These are phyloP conservation scores for Agrilus biguttatus DNA, from an alignment of 2,888 invertebrate species.

Conservation along the genomic window DNA sequence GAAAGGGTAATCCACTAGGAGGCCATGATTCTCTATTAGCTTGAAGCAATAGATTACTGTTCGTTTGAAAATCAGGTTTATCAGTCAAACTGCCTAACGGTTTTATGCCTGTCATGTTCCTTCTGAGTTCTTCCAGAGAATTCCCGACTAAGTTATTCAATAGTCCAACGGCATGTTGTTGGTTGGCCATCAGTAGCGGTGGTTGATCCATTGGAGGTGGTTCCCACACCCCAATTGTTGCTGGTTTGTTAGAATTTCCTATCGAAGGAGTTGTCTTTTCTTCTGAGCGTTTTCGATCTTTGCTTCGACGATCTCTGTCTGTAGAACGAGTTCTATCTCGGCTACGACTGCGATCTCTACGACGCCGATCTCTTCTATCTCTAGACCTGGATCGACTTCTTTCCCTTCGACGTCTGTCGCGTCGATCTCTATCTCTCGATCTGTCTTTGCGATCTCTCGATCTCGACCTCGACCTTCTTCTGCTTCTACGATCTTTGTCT, in stretches of 20 bases:
- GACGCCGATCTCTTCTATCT: slow-evolving; percentile 40
- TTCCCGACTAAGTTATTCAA: slow-evolving; percentile 11
- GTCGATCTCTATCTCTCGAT: slow-evolving; percentile 20
- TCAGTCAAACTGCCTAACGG: no score
- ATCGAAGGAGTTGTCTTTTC: slow-evolving; percentile 7
- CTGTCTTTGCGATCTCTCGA: slow-evolving; percentile 22
- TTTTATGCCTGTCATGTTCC: slow-evolving; percentile 42
- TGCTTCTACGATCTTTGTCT: slow-evolving; percentile 29
- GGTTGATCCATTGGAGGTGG: slow-evolving; percentile 7
- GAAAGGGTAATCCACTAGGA: no score
- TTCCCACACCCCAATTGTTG: slow-evolving; percentile 14
- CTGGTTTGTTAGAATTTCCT: slow-evolving; percentile 5
- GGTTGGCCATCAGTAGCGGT: neutral
- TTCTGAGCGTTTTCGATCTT: slow-evolving; percentile 17
- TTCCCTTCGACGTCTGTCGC: slow-evolving; percentile 27
- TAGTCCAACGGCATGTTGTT: slow-evolving; percentile 6
- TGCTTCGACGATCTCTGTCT: slow-evolving; percentile 28
- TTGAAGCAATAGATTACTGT: no score
- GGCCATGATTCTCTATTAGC: no score
- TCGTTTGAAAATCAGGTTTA: no score
- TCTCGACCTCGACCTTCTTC: slow-evolving; percentile 30
- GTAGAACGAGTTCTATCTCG: slow-evolving; percentile 40
- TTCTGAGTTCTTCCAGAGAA: slow-evolving; percentile 33
- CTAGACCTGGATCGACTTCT: slow-evolving; percentile 28
- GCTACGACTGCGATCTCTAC: slow-evolving; percentile 41